phyloP scores from a whole-genome alignment of 2,797 vertebrate species.

The Pangasius mekongensis region DNA sequence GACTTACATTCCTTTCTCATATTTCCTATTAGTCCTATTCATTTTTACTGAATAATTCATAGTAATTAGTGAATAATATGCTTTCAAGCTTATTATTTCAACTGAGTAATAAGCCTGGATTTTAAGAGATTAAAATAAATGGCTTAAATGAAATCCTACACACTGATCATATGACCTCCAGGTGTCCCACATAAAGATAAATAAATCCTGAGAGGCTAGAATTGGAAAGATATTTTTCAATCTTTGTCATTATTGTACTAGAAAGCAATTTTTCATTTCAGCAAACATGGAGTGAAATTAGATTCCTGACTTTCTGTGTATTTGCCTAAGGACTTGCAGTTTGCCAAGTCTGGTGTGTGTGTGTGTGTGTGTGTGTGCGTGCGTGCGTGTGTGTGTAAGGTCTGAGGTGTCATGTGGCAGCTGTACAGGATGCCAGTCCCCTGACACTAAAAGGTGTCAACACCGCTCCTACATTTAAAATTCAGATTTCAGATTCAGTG shows the following conservation, averaged over 20 bases:
- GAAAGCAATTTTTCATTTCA: slow-evolving; percentile 8
- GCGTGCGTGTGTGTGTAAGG: slow-evolving; percentile 53
- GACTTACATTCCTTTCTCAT: not conserved
- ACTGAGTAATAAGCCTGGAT: not conserved
- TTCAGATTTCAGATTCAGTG: slow-evolving; percentile 72
- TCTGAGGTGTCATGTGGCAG: slow-evolving; percentile 75
- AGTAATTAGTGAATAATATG: not conserved
- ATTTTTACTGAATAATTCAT: not conserved
- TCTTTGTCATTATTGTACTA: not conserved
- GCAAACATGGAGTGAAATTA: not conserved
- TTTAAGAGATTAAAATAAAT: not conserved
- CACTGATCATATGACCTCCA: not conserved
- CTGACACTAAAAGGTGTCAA: slow-evolving; percentile 77
- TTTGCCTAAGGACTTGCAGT: slow-evolving; percentile 37
- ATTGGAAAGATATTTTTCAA: not conserved
- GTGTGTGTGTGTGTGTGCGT: slow-evolving; percentile 39
- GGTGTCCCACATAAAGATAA: not conserved
- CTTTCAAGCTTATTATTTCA: not conserved
- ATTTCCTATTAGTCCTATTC: not conserved
- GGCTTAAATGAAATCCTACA: not conserved
- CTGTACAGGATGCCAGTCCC: slow-evolving; percentile 77
- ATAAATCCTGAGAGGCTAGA: not conserved
- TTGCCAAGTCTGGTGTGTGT: slow-evolving; percentile 41
- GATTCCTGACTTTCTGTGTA: slow-evolving; percentile 21
- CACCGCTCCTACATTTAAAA: slow-evolving; percentile 74